phyloP scores from a whole-genome alignment of 2,113 vertebrate species.

The Piaya cayana region DNA sequence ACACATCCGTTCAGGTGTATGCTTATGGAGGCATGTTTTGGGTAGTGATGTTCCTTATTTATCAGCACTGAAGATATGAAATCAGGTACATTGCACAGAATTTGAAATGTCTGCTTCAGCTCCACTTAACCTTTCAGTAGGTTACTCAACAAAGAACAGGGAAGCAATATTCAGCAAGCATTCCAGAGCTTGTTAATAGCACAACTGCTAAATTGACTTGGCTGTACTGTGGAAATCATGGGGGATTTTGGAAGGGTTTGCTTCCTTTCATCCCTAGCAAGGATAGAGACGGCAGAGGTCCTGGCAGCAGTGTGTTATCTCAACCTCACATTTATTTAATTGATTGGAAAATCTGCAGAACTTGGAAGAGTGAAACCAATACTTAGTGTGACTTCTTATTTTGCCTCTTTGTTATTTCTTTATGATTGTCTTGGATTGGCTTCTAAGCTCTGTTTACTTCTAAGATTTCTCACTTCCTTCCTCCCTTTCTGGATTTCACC shows the following conservation, averaged over 20 bases:
- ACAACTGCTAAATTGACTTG: neutral
- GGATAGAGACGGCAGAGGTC: neutral
- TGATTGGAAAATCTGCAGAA: neutral
- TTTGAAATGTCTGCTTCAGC: neutral
- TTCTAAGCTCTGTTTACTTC: neutral
- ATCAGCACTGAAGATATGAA: neutral
- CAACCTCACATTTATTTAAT: neutral
- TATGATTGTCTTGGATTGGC: neutral
- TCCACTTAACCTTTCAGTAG: neutral
- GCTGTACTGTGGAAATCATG: accelerated
- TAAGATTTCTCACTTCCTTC: neutral
- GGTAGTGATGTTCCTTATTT: neutral
- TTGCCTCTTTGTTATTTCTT: neutral
- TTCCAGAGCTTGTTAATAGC: neutral
- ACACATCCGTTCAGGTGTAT: neutral
- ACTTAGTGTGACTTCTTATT: neutral
- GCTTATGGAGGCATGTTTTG: neutral
- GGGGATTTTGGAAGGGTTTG: neutral
- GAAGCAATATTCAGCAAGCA: neutral
- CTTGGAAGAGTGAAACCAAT: neutral
- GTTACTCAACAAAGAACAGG: neutral
- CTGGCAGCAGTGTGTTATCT: neutral
- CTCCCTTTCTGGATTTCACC: neutral
- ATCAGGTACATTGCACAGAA: neutral
- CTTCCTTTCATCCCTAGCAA: neutral